Evolutionary conservation across 2,888 invertebrate genomes (phyloP).

Genomic region (Aspidiotus rigidus): DNA sequence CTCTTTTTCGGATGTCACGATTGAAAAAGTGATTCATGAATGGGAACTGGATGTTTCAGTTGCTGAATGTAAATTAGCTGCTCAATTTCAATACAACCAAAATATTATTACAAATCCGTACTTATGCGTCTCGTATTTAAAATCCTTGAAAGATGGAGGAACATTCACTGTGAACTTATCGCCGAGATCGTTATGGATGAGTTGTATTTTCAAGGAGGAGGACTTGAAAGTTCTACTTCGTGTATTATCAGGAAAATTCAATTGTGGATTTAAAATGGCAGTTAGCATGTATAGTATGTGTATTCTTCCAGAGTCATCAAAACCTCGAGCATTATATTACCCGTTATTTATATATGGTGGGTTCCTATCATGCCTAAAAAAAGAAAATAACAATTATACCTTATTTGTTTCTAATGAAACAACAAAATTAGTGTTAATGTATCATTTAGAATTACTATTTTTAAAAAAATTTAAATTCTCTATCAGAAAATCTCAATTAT

Average conservation of each 20-base stretch:
- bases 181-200: constrained; percentile 5
- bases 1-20: not conserved
- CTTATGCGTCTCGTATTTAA: constrained; percentile 4
- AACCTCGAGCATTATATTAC: constrained; percentile 1
- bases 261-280: not conserved
- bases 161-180: not conserved
- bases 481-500: no score
- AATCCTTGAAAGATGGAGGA: not conserved
- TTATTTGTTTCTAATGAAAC: constrained; percentile 1
- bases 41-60: constrained; percentile 1
- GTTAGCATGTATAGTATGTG: constrained; percentile 10
- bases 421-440: no score
- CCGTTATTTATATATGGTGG: constrained; percentile 3
- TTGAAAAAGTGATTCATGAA: constrained; percentile 4
- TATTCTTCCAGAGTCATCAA: constrained; percentile 1
- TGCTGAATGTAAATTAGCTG: not conserved
- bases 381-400: not conserved
- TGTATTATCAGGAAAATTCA: not conserved
- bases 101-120: constrained; percentile 2
- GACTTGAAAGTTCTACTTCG: not conserved
- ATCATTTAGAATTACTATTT: no score
- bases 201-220: constrained; percentile 4
- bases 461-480: no score
- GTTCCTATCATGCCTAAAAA: constrained; percentile 1
- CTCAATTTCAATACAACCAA: constrained; percentile 1